These are phyloP conservation scores for Phymastichus coffea DNA, from an alignment of 1,140 invertebrate species.

Conservation along the genomic window DNA sequence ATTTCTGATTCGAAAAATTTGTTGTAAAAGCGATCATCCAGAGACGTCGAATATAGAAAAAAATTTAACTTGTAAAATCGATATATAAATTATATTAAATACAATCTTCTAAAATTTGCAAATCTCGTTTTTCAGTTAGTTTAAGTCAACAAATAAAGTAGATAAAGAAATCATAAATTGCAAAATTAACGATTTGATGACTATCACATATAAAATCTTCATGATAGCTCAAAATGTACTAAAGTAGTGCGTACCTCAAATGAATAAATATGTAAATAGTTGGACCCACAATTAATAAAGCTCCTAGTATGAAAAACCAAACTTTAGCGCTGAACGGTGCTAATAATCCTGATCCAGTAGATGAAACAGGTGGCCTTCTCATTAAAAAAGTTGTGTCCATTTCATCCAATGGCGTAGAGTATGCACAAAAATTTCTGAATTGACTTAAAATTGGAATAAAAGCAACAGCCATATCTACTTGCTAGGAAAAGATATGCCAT, in stretches of 20 bases:
- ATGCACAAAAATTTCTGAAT: conserved; percentile 60
- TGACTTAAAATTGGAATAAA: conserved; percentile 71
- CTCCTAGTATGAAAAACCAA: conserved; percentile 75
- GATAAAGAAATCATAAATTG: too few relatives aligned
- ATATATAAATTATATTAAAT: too few relatives aligned
- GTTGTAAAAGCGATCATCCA: too few relatives aligned
- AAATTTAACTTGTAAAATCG: too few relatives aligned
- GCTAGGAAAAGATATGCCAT: conserved; percentile 54
- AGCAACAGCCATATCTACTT: conserved; percentile 73
- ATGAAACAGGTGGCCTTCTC: conserved; percentile 75
- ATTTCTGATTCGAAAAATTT: too few relatives aligned
- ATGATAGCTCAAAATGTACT: too few relatives aligned
- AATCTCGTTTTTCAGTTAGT: too few relatives aligned
- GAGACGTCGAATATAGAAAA: too few relatives aligned
- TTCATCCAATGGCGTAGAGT: conserved; percentile 69
- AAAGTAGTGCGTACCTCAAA: conserved; percentile 57
- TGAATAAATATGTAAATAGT: conserved; percentile 74
- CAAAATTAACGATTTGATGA: too few relatives aligned
- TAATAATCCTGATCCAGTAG: conserved; percentile 77
- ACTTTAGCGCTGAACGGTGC: conserved; percentile 77
- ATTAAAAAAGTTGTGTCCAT: conserved; percentile 76
- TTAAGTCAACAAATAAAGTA: too few relatives aligned
- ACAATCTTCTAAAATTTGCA: too few relatives aligned
- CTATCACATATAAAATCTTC: too few relatives aligned
- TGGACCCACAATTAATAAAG: conserved; percentile 73